These are phyloP conservation scores for Lamellibrachia satsuma DNA, from an alignment of 2,888 invertebrate species.

Conservation along the genomic window DNA sequence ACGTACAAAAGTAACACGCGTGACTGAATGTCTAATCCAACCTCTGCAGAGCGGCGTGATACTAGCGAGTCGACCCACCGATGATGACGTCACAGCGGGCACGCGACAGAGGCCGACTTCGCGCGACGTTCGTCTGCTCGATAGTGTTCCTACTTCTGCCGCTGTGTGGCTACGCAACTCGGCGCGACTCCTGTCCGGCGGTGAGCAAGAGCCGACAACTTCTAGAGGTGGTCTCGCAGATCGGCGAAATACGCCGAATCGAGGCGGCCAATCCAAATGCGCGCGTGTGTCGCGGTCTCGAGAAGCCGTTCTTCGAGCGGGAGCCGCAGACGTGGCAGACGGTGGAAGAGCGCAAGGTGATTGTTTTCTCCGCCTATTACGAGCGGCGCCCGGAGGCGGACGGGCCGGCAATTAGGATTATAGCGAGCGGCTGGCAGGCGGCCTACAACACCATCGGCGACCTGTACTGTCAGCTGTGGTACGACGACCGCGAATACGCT, in stretches of 20 bases:
- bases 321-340: slow-evolving; percentile 38
- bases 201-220: neutral
- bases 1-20: neutral
- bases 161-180: neutral
- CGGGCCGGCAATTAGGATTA: slow-evolving; percentile 37
- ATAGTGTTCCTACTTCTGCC: neutral
- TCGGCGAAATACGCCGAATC: neutral
- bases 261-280: neutral
- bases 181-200: neutral
- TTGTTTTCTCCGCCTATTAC: slow-evolving; percentile 39
- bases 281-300: neutral
- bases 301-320: slow-evolving; percentile 20
- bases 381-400: slow-evolving; percentile 31
- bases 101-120: neutral
- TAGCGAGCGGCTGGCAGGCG: slow-evolving; percentile 39
- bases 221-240: neutral
- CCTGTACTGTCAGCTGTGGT: slow-evolving; percentile 40
- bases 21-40: neutral
- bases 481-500: slow-evolving; percentile 22
- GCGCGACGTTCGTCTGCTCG: neutral
- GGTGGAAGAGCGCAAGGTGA: slow-evolving; percentile 31
- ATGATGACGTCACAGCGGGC: neutral
- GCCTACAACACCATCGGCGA: slow-evolving; percentile 33
- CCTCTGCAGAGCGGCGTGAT: neutral
- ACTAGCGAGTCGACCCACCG: neutral